Evolutionary conservation across 2,113 vertebrate genomes (phyloP).

Genomic region (Epinephelus cyanopodus): DNA sequence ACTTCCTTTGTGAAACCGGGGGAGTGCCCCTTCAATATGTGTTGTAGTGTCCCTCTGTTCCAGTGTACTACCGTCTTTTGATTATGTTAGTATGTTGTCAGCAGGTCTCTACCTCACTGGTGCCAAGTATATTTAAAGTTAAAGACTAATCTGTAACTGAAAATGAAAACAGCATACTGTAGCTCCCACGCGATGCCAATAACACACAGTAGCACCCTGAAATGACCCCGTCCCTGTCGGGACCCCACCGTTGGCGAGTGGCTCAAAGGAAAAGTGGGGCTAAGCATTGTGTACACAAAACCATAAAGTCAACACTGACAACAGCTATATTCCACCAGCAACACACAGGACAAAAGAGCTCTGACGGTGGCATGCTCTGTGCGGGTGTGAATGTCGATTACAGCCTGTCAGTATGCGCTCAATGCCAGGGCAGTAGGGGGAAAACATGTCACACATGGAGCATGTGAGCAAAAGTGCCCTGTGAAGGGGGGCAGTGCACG

Average conservation of each 20-base stretch:
- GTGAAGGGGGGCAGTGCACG: neutral
- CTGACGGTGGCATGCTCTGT: conserved; percentile 18
- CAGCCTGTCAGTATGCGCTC: conserved; percentile 58
- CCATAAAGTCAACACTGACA: conserved; percentile 70
- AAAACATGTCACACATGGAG: conserved; percentile 53
- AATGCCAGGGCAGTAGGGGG: neutral
- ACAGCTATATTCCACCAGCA: conserved; percentile 42
- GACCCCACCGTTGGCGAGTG: conserved; percentile 21
- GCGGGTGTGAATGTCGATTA: conserved; percentile 59
- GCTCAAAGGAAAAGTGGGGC: conserved; percentile 39
- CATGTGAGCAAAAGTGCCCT: conserved; percentile 22
- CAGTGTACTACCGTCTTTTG: neutral
- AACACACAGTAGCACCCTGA: conserved; percentile 8
- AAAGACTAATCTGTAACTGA: neutral
- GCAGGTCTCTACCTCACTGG: neutral
- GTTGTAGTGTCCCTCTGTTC: neutral
- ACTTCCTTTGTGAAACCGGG: neutral
- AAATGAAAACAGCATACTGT: neutral
- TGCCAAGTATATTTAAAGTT: neutral
- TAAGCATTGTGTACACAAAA: conserved; percentile 60
- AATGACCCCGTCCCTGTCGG: conserved; percentile 31
- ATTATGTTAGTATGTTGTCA: neutral
- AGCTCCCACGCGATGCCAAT: neutral
- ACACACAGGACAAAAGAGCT: conserved; percentile 61
- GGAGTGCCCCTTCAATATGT: neutral